These are phyloP conservation scores for Cepaea nemoralis DNA, from an alignment of 1,140 invertebrate species.

Conservation along the genomic window DNA sequence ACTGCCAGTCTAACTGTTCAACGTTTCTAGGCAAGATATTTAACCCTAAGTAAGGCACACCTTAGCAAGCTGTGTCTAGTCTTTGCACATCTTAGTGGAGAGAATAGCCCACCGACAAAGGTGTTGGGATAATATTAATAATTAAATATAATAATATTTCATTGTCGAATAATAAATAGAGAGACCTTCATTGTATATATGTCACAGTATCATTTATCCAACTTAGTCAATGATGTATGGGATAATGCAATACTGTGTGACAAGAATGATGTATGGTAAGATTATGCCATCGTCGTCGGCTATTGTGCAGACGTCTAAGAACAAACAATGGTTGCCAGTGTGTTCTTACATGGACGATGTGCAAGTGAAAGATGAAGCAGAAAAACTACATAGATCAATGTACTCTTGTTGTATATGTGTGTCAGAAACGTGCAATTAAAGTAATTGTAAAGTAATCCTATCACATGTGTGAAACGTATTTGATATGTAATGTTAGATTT, in stretches of 20 bases:
- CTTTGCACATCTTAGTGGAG: neutral
- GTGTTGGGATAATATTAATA: neutral
- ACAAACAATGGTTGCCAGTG: too few species aligned
- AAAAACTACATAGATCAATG: too few species aligned
- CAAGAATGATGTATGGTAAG: neutral
- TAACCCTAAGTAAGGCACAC: neutral
- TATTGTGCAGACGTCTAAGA: neutral
- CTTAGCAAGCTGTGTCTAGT: neutral
- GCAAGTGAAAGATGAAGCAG: too few species aligned
- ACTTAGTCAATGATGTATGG: neutral
- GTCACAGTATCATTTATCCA: neutral
- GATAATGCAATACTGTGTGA: neutral
- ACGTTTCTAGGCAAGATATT: neutral
- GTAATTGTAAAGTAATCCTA: too few species aligned
- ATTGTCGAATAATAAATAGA: neutral
- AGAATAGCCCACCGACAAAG: neutral
- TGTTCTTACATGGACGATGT: too few species aligned
- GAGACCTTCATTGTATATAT: neutral
- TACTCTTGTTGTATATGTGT: too few species aligned
- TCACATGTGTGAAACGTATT: too few species aligned
- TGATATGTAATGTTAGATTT: too few species aligned
- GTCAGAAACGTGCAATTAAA: too few species aligned
- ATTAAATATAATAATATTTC: neutral
- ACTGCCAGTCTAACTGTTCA: neutral
- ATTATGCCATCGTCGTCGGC: neutral